phyloP scores from a whole-genome alignment of 1,140 invertebrate species.

The Berghia stephanieae region DNA sequence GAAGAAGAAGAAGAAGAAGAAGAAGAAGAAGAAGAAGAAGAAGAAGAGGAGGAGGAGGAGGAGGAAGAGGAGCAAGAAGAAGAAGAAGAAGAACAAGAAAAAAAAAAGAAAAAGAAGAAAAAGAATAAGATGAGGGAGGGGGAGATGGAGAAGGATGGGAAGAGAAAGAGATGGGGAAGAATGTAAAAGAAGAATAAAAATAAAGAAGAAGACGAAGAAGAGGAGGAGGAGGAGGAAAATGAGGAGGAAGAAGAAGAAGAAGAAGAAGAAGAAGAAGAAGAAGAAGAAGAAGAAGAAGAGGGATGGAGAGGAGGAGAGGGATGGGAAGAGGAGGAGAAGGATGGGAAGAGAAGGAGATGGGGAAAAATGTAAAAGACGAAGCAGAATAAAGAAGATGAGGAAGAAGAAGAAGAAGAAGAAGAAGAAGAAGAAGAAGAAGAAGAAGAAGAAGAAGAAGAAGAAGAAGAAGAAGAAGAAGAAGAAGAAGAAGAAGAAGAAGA shows the following conservation, averaged over 20 bases:
- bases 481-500: neutral
- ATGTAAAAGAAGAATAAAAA: no score
- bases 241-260: neutral
- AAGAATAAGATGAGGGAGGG: neutral
- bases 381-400: neutral
- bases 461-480: slow-evolving; percentile 10
- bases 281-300: slow-evolving; percentile 7
- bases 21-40: neutral
- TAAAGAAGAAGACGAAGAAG: no score
- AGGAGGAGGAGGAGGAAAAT: neutral
- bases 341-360: no score
- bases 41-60: neutral
- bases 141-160: neutral
- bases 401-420: neutral
- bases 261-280: neutral
- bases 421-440: slow-evolving; percentile 8
- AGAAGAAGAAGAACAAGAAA: neutral
- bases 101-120: slow-evolving; percentile 12
- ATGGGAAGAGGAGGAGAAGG: neutral
- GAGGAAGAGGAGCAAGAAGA: neutral
- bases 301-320: no score
- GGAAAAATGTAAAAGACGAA: neutral
- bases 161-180: no score
- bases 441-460: neutral
- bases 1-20: slow-evolving; percentile 2